Conservation (phyloP, 1,140 invertebrate species). For the Plodia interpunctella region DNA sequence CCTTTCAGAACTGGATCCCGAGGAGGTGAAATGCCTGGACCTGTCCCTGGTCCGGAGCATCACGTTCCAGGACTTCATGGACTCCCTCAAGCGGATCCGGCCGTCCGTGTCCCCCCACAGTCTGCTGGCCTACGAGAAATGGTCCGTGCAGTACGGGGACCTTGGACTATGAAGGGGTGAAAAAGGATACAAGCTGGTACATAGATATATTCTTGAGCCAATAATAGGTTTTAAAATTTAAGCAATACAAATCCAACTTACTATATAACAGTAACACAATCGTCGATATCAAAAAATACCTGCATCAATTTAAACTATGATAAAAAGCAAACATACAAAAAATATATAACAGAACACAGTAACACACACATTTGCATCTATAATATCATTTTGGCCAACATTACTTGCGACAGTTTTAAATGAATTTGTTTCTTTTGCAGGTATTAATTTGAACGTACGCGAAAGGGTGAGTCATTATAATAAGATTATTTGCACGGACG, state of each 20-base stretch:
- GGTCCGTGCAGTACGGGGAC: conserved; percentile 96
- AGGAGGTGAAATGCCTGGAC: conserved; percentile 90
- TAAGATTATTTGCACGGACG: conserved; percentile 4
- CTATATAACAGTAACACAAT: too few species aligned
- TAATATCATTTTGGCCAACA: too few species aligned
- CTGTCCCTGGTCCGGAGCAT: conserved; percentile 90
- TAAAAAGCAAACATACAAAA: too few species aligned
- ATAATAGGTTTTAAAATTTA: too few species aligned
- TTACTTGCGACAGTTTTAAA: too few species aligned
- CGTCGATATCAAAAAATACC: too few species aligned
- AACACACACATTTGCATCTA: too few species aligned
- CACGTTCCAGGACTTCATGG: conserved; percentile 92
- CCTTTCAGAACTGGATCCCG: conserved; percentile 87
- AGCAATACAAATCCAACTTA: too few species aligned
- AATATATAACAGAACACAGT: too few species aligned
- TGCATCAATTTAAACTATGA: too few species aligned
- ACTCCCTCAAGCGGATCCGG: conserved; percentile 92
- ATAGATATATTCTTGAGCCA: too few species aligned
- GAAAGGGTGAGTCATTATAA: conserved; percentile 35
- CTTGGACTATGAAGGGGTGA: conserved; percentile 80
- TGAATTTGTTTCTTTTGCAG: conserved; percentile 20
- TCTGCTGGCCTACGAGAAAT: conserved; percentile 92
- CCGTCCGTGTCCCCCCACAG: conserved; percentile 92
- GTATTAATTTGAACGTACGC: conserved; percentile 23
- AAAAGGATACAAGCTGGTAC: too few species aligned